These are phyloP conservation scores for Mastomys coucha DNA, from an alignment of 2,113 vertebrate species.

Conservation along the genomic window DNA sequence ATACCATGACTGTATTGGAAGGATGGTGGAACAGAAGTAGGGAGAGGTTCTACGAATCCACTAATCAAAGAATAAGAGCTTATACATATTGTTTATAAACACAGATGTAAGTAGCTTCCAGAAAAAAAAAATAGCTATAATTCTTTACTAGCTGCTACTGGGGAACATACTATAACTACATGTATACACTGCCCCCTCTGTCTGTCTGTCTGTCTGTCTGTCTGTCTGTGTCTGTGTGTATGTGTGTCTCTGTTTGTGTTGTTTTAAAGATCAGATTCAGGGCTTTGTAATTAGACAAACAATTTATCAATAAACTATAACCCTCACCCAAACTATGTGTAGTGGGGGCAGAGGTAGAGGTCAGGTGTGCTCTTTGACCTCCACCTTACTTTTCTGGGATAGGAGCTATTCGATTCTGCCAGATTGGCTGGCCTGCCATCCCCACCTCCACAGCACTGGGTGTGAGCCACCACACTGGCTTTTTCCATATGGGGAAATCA, in stretches of 20 bases:
- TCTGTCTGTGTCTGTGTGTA: not conserved
- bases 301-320: not conserved
- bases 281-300: not conserved
- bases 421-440: not conserved
- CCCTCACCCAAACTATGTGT: not conserved
- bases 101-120: not conserved
- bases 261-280: not conserved
- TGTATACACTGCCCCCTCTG: too few species aligned
- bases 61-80: not conserved
- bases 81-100: not conserved
- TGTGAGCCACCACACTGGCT: not conserved
- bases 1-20: not conserved
- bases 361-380: not conserved
- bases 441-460: not conserved
- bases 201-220: not conserved
- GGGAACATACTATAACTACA: not conserved
- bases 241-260: not conserved
- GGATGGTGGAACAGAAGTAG: not conserved
- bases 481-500: not conserved
- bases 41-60: not conserved
- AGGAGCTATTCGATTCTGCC: not conserved
- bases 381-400: not conserved
- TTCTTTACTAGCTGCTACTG: not conserved
- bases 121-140: conserved; percentile 38
- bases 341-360: not conserved